These are phyloP conservation scores for Tetramorium parvispinum DNA, from an alignment of 1,140 invertebrate species.

Conservation along the genomic window DNA sequence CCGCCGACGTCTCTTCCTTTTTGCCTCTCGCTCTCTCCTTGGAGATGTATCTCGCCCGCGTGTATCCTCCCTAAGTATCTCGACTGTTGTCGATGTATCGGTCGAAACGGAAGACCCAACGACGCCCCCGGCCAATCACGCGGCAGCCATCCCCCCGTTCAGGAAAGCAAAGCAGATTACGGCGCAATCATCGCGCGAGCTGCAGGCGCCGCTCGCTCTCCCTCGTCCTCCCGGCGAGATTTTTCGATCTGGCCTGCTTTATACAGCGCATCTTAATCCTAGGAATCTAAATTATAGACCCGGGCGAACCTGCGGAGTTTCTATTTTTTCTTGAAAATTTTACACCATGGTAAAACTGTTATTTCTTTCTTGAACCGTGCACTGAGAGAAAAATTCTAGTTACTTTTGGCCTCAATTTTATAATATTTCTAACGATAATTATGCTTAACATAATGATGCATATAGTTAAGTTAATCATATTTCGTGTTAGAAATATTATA, in stretches of 20 bases:
- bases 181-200: slow-evolving; percentile 82
- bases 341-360: not conserved
- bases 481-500: too few relatives aligned
- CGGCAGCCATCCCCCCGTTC: slow-evolving; percentile 61
- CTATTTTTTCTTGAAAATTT: not conserved
- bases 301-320: not conserved
- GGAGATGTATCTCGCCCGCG: slow-evolving; percentile 26
- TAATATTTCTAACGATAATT: too few relatives aligned
- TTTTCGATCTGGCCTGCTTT: slow-evolving; percentile 23
- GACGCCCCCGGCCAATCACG: slow-evolving; percentile 70
- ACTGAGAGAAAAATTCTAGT: too few relatives aligned
- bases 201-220: slow-evolving; percentile 41
- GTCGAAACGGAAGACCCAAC: slow-evolving; percentile 60
- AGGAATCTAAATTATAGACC: not conserved
- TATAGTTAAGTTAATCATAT: too few relatives aligned
- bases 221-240: not conserved
- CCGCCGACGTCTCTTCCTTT: slow-evolving; percentile 22
- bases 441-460: too few relatives aligned
- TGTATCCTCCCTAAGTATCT: slow-evolving; percentile 59
- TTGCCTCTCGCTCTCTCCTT: slow-evolving; percentile 21
- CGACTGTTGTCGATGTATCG: slow-evolving; percentile 42
- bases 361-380: not conserved
- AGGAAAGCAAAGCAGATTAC: slow-evolving; percentile 83
- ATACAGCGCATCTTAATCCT: slow-evolving; percentile 1
- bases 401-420: too few relatives aligned